Evolutionary conservation across 2,113 vertebrate genomes (phyloP), one percentile per base, ranked within the genome.

Genomic region (Thymallus thymallus): DNA sequence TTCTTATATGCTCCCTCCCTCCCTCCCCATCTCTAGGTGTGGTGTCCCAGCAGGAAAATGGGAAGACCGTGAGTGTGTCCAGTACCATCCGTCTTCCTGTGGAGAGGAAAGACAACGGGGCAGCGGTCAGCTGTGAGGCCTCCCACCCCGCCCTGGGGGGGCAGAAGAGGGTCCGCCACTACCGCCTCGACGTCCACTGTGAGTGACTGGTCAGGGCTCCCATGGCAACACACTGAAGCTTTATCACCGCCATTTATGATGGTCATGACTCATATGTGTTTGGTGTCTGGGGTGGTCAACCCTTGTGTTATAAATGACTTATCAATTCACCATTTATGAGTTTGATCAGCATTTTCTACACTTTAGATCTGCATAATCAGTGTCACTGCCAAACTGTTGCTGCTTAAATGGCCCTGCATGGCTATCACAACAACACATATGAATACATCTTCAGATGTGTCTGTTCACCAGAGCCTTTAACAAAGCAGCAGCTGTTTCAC

Each of bases 141-240:
- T 90, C 88, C 56, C 94, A 96, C 83, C 93, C 94, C 0, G 91
- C 94, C 0, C 88, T 97, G 72, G 80, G 82, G 0, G 92, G 90
- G 1, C 95, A 95, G 86, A 95, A 92, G 83, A 94, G 90, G 84
- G 85, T 96, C 76, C 94, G 94, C 58, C 95, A 96, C 89, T 96
- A 96, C 79, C 93, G 95, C 80, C 91, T 97, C 86, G 95, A 96
- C 58, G 95, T 97, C 18, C 91, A 95, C 87, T 97, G 96, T 97
- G 91, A 95, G 95, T 86, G 6, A 45, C 65, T 14, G 56, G 56
- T 55, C 14, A 18, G 22, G n/a, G 46, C 22, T 26, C 4, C 69
- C 48, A 18, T 23, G 29, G 10, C 41, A 6, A 22, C 45, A 9
- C 72, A 22, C 35, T 48, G 60, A 5, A 3, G 46, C 46, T 51